Evolutionary conservation across 2,888 invertebrate genomes (phyloP), one percentile per base, ranked within the genome.

Genomic region (Polydrusus cervinus): DNA sequence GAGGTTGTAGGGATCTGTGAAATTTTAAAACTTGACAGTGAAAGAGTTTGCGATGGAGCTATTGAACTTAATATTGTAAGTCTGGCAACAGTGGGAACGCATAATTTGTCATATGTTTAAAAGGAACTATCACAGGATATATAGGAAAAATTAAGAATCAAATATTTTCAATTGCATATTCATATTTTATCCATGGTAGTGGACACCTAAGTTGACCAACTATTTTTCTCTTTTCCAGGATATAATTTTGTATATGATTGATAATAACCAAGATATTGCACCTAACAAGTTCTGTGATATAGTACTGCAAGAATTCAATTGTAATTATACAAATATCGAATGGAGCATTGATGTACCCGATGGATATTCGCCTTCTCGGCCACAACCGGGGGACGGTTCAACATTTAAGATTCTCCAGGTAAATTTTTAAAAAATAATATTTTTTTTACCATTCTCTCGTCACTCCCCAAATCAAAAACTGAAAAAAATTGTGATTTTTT

Each of bases 161-260:
- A 25, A 25, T 25, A 25, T 25, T 25, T 25, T 25, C 25, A 25
- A n/a, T n/a, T n/a, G n/a, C n/a, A n/a, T n/a, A n/a, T n/a, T n/a
- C n/a, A n/a, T n/a, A n/a, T n/a, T n/a, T n/a, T n/a, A n/a, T n/a
- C n/a, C n/a, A n/a, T n/a, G n/a, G n/a, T n/a, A n/a, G n/a, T n/a
- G n/a, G n/a, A n/a, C n/a, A n/a, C n/a, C n/a, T n/a, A n/a, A n/a
- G n/a, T n/a, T n/a, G n/a, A n/a, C n/a, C n/a, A n/a, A n/a, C n/a
- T n/a, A n/a, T n/a, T n/a, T n/a, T n/a, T n/a, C n/a, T n/a, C n/a
- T 16, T 16, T 75, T 88, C 38, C 83, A 93, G 91, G 91, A 90
- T 25, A 89, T 90, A 30, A 80, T 92, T 20, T 81, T 89, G n/a
- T 89, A 91, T 82, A 92, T 94, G 53, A 83, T 92, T 11, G 88